Conservation (phyloP, 2,113 vertebrate genomes). For the Protomyctophum bolini region DNA sequence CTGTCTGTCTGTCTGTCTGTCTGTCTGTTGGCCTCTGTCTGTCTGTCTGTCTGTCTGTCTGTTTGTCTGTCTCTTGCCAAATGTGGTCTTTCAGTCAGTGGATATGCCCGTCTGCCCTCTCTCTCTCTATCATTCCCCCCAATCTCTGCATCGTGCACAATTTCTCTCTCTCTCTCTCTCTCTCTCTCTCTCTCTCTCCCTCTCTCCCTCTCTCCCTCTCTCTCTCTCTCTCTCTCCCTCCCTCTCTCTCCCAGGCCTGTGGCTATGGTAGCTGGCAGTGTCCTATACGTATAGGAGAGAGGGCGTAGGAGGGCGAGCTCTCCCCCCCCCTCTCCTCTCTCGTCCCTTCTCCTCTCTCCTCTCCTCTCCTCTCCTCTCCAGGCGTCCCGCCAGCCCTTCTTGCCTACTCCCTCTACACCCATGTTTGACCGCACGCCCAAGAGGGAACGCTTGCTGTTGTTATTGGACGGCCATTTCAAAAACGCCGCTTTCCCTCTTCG, state of each 20-base stretch:
- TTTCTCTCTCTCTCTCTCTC: neutral
- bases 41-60: slow-evolving; percentile 13
- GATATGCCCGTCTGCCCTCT: no score
- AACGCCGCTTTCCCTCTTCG: slow-evolving; percentile 55
- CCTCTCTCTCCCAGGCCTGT: slow-evolving; percentile 1
- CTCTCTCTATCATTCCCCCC: neutral
- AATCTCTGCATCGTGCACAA: neutral
- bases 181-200: neutral
- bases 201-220: neutral
- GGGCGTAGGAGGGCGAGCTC: slow-evolving; percentile 25
- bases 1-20: neutral
- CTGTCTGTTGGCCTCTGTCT: slow-evolving; percentile 10
- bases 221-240: neutral
- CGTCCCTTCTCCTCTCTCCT: no score
- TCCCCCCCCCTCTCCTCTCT: slow-evolving; percentile 8
- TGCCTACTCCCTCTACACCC: slow-evolving; percentile 62
- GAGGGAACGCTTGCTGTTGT: slow-evolving; percentile 72
- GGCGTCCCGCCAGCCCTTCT: slow-evolving; percentile 59
- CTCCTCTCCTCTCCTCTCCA: slow-evolving; percentile 10
- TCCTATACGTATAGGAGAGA: slow-evolving; percentile 2
- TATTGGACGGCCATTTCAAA: slow-evolving; percentile 70
- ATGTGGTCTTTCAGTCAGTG: no score
- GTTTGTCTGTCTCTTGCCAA: neutral
- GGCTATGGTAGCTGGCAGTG: slow-evolving; percentile 41
- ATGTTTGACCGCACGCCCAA: slow-evolving; percentile 69